Evolutionary conservation across 2,113 vertebrate species (phyloP).

Genomic region (Pachycephala philippinensis): DNA sequence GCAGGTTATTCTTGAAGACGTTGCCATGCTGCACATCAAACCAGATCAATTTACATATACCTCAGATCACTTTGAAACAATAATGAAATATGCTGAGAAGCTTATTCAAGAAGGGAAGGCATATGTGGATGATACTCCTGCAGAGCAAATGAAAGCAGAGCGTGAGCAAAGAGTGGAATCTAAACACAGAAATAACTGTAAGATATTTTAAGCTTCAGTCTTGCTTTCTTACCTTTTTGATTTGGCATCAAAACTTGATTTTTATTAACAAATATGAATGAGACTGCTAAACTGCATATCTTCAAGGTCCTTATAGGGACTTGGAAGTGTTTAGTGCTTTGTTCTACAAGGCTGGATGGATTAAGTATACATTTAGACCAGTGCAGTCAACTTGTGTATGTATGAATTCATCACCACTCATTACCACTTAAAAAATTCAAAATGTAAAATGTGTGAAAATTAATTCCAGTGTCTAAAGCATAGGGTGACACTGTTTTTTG

Average conservation of each 20-base stretch:
- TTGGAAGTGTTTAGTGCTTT: not conserved
- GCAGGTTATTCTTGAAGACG: constrained; percentile 96
- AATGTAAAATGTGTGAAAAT: not conserved
- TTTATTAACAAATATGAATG: not conserved
- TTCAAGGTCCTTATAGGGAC: not conserved
- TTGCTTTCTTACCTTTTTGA: not conserved
- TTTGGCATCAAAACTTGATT: not conserved
- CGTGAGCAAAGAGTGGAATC: constrained; percentile 91
- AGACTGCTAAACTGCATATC: not conserved
- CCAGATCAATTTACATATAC: constrained; percentile 98
- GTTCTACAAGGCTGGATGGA: not conserved
- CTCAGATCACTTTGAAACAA: constrained; percentile 91
- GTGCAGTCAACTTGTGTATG: not conserved
- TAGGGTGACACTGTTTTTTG: not conserved
- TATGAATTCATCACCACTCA: not conserved
- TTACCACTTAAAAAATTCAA: not conserved
- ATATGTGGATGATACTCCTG: constrained; percentile 91
- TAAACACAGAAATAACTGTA: constrained; percentile 87
- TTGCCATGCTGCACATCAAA: constrained; percentile 93
- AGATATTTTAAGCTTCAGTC: constrained; percentile 1
- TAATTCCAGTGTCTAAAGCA: not conserved
- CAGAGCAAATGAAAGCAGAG: constrained; percentile 94
- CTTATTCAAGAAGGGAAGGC: constrained; percentile 90
- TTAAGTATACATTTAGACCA: not conserved
- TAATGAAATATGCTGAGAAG: constrained; percentile 86